A percentile compares a stretch with the other conserved stretches of the same genome.
phyloP scores from a whole-genome alignment of 2,888 invertebrate species.

The Ecliptopera silaceata region DNA sequence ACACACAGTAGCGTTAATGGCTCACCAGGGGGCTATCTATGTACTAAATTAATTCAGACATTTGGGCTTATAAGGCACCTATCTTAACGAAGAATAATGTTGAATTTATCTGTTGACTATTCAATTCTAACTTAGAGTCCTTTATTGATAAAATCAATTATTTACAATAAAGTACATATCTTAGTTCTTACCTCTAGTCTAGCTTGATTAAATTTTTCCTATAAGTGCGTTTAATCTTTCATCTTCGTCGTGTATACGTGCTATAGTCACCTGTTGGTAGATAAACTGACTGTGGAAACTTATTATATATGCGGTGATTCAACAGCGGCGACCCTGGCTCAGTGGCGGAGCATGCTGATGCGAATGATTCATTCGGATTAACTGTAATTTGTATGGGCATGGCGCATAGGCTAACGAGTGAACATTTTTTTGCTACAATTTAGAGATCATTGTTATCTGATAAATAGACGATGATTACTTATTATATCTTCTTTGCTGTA shows the following conservation, averaged over 20 bases:
- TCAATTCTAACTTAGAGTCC: too few species aligned
- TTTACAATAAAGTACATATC: too few species aligned
- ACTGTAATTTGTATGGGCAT: constrained; percentile 31
- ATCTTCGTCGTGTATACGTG: background rate
- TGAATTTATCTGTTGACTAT: background rate
- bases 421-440: background rate
- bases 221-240: background rate
- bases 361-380: constrained; percentile 39
- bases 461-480: background rate
- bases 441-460: background rate
- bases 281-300: constrained; percentile 11
- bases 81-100: background rate
- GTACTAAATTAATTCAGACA: background rate
- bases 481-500: background rate
- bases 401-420: constrained; percentile 15
- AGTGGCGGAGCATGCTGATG: constrained; percentile 27
- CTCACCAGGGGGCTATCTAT: background rate
- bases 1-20: background rate
- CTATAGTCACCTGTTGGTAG: background rate
- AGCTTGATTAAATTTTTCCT: too few species aligned
- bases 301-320: constrained; percentile 30
- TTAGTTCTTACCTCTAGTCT: too few species aligned
- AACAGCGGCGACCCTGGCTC: constrained; percentile 25
- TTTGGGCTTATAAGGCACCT: background rate
- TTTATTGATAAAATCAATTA: too few species aligned